Conservation (phyloP, 2,797 vertebrate species). For the Melanotaenia trifasciata region DNA sequence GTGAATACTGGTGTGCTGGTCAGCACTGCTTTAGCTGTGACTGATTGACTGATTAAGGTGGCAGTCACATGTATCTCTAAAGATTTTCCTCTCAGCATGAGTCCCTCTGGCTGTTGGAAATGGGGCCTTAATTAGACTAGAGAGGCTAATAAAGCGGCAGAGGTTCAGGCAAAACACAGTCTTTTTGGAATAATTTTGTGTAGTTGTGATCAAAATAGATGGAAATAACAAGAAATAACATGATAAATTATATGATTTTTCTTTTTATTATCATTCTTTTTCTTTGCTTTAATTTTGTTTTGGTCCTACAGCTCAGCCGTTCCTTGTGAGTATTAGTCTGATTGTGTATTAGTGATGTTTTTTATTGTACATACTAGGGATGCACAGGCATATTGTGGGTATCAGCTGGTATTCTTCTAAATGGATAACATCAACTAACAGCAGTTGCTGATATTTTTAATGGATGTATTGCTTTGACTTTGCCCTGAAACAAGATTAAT, state of each 20-base stretch:
- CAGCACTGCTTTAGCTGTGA: constrained; percentile 54
- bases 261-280: background rate
- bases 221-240: background rate
- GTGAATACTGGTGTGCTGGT: constrained; percentile 58
- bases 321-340: background rate
- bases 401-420: no score
- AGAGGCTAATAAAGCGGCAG: constrained; percentile 28
- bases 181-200: constrained; percentile 27
- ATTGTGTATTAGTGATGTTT: background rate
- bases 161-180: constrained; percentile 21
- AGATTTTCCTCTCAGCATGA: constrained; percentile 60
- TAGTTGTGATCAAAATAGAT: constrained; percentile 8
- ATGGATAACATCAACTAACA: no score
- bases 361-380: no score
- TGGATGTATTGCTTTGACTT: no score
- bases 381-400: no score
- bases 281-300: background rate
- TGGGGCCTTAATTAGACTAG: constrained; percentile 52
- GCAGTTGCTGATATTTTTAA: no score
- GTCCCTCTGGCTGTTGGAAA: constrained; percentile 41
- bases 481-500: no score
- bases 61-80: constrained; percentile 70
- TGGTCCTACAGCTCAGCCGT: background rate
- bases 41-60: constrained; percentile 72
- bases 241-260: background rate